Evolutionary conservation across 2,797 vertebrate genomes (phyloP).

Genomic region (Alfaro cultratus): DNA sequence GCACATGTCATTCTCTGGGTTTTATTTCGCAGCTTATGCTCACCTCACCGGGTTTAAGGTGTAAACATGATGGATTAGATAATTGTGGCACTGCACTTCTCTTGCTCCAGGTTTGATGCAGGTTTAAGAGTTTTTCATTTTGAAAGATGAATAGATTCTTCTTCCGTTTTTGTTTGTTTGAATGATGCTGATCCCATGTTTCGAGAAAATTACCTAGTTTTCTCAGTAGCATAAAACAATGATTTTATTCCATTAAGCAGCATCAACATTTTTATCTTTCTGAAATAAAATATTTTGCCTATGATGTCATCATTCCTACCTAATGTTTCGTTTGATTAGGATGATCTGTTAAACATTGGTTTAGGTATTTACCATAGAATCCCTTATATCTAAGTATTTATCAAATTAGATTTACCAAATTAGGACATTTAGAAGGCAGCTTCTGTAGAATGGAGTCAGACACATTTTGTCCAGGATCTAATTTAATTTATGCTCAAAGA

Average conservation of each 20-base stretch:
- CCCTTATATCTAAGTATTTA: background rate
- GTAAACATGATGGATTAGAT: conserved; percentile 62
- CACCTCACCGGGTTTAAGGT: conserved; percentile 50
- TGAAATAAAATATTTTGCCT: background rate
- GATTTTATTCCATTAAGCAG: conserved; percentile 4
- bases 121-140: conserved; percentile 38
- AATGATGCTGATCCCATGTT: conserved; percentile 49
- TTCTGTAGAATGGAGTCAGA: background rate
- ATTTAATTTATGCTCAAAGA: background rate
- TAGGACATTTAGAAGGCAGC: background rate
- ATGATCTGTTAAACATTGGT: background rate
- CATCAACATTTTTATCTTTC: conserved; percentile 6
- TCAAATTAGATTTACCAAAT: background rate
- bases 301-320: background rate
- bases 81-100: conserved; percentile 56
- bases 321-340: background rate
- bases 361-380: background rate
- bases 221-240: background rate
- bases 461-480: background rate
- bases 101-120: conserved; percentile 36
- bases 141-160: conserved; percentile 43
- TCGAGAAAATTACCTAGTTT: conserved; percentile 45
- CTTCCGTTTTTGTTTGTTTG: conserved; percentile 47
- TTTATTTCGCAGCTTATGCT: conserved; percentile 47
- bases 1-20: conserved; percentile 34